Base-by-base conservation (phyloP, 2,888 invertebrate species). In the Luffia ferchaultella region DNA sequence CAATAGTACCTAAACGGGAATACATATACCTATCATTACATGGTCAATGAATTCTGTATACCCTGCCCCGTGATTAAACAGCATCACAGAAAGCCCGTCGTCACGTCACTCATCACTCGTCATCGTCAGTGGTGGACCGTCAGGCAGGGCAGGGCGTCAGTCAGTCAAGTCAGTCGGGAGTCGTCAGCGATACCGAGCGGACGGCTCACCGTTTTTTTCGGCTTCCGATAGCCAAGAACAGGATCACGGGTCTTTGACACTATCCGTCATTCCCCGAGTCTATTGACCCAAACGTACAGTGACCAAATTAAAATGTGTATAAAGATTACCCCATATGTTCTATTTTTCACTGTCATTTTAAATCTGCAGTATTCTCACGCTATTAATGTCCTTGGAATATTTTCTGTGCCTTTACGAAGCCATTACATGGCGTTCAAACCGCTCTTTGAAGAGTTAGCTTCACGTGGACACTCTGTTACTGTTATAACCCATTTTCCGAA, bases 341-440 rank as follows among this genome's bases (percentile, higher is more conserved):
- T 12, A 12, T 30, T 30, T 3, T 12, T 30, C 3, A 30, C 30
- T 3, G 30, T 12, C 3, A 30, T 30, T 12, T 12, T 30, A 30
- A 3, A 30, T 30, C 12, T 3, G 30, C 30, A 30, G 30, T 12
- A 12, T 30, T 30, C 30, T 30, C 30, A 69, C 65, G 56, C 86
- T 78, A 60, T 72, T 85, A 57, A 89, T 73, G 52, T 74, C 30
- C 67, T 76, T n/a, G 73, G 61, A 3, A 65, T 89, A 7, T 87
- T 89, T 57, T 86, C 87, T 0, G 73, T 88, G 57, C 80, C 85
- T 0, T 85, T 88, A 0, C 83, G 82, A 52, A 90, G 90, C 54
- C 91, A 91, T 62, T 90, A 89, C 57, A 83, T 86, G 60, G 87
- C 89, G 0, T 88, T 88, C 56, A 73, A 84, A 53, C 80, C 85